Evolutionary conservation across 2,888 invertebrate species (phyloP).

Genomic region (Alloplasta piceator): DNA sequence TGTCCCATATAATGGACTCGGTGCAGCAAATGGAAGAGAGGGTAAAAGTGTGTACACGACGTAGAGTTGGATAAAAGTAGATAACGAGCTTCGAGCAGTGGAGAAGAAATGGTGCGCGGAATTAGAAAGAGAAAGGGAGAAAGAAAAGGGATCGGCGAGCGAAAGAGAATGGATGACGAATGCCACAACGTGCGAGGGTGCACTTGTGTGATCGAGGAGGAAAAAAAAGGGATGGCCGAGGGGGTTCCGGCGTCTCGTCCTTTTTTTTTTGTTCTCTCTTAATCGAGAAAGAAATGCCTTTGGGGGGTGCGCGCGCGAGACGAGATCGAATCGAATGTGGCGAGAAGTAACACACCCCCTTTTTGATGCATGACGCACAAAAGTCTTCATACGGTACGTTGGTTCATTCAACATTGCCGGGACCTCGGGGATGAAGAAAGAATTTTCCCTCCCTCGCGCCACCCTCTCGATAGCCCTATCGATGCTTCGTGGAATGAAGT

Average conservation of each 20-base stretch:
- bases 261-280: constrained; percentile 39
- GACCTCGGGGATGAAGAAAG: constrained; percentile 4
- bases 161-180: neutral
- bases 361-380: constrained; percentile 52
- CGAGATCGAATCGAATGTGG: constrained; percentile 51
- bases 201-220: constrained; percentile 30
- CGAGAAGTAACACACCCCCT: constrained; percentile 18
- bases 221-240: constrained; percentile 2
- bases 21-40: constrained; percentile 25
- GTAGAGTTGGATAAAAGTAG: constrained; percentile 24
- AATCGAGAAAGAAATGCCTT: constrained; percentile 58
- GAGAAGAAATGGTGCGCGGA: neutral
- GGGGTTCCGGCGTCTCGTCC: constrained; percentile 11
- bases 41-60: neutral
- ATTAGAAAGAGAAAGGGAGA: constrained; percentile 1
- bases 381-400: constrained; percentile 7
- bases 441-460: neutral
- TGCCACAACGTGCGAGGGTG: constrained; percentile 18
- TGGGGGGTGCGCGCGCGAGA: constrained; percentile 26
- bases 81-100: constrained; percentile 31
- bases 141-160: neutral
- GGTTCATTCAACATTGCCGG: constrained; percentile 38
- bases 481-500: constrained; percentile 40
- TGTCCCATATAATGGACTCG: constrained; percentile 50
- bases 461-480: neutral